Conservation (phyloP, 2,888 invertebrate genomes). For the Schrankia costaestrigalis region DNA sequence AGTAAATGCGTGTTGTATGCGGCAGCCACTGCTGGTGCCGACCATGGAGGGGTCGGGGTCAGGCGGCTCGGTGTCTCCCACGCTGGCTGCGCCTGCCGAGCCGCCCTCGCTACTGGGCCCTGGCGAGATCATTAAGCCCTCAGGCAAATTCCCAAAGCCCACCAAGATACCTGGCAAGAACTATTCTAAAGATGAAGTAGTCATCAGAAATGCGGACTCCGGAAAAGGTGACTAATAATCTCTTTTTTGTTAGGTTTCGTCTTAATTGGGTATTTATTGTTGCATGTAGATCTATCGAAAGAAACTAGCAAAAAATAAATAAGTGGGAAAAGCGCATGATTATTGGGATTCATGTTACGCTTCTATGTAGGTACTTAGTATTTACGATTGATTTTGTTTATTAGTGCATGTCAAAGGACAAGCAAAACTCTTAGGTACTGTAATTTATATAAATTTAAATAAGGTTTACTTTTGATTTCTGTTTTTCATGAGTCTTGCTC, state of each 20-base stretch:
- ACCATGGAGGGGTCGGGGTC: conserved; percentile 76
- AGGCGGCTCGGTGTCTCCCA: conserved; percentile 75
- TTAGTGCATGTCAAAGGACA: conserved; percentile 43
- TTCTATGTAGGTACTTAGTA: conserved; percentile 48
- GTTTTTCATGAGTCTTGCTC: conserved; percentile 12
- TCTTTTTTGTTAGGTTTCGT: conserved; percentile 3
- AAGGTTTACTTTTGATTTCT: conserved; percentile 1
- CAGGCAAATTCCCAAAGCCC: conserved; percentile 93
- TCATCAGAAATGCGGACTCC: conserved; percentile 96
- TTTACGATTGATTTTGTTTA: conserved; percentile 41
- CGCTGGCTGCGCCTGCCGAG: conserved; percentile 80
- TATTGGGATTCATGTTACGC: conserved; percentile 40
- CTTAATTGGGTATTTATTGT: conserved; percentile 21
- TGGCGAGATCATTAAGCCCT: conserved; percentile 92
- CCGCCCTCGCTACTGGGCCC: conserved; percentile 84
- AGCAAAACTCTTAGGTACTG: conserved; percentile 21
- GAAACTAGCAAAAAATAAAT: conserved; percentile 18
- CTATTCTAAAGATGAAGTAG: conserved; percentile 96
- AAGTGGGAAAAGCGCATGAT: conserved; percentile 49
- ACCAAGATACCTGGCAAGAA: conserved; percentile 95
- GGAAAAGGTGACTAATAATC: conserved; percentile 96
- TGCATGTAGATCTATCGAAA: conserved; percentile 18
- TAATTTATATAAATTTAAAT: conserved; percentile 14
- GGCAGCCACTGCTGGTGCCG: conserved; percentile 70
- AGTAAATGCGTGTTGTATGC: conserved; percentile 4